Percentiles rank a stretch among this genome's conserved stretches.
Evolutionary conservation across 2,888 invertebrate species (phyloP).

Genomic region (Nudaria mundana): DNA sequence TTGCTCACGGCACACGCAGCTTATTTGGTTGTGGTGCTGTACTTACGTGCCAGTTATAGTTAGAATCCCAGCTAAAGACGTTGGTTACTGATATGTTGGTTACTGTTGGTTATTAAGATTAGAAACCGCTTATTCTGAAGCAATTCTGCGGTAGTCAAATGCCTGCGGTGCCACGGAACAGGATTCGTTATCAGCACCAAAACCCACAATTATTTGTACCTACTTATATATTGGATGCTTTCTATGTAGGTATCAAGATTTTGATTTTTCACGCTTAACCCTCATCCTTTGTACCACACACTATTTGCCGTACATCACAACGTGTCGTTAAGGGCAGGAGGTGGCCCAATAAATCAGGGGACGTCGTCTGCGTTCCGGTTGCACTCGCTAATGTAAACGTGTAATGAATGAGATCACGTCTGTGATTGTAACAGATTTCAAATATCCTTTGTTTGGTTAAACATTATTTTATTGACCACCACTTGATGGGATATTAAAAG

Average conservation of each 20-base stretch:
- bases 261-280: constrained; percentile 12
- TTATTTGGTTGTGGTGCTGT: too few species aligned
- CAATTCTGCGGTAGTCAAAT: too few species aligned
- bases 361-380: constrained; percentile 69
- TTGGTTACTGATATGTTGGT: too few species aligned
- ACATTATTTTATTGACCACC: too few species aligned
- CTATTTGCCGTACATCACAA: constrained; percentile 65
- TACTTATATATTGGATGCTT: not conserved
- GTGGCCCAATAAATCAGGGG: constrained; percentile 77
- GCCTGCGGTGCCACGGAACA: too few species aligned
- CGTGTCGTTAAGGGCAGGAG: constrained; percentile 79
- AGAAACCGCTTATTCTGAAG: too few species aligned
- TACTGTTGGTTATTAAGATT: too few species aligned
- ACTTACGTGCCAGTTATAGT: too few species aligned
- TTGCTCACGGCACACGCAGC: too few species aligned
- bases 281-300: constrained; percentile 26
- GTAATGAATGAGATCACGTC: constrained; percentile 75
- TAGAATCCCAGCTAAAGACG: too few species aligned
- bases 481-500: too few species aligned
- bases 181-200: too few species aligned
- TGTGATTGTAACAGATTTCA: constrained; percentile 48
- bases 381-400: constrained; percentile 64
- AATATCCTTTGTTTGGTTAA: constrained; percentile 30
- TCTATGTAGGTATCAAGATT: constrained; percentile 9
- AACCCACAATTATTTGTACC: not conserved